phyloP scores from a whole-genome alignment of 2,113 vertebrate genomes.

The Leucoraja erinaceus region DNA sequence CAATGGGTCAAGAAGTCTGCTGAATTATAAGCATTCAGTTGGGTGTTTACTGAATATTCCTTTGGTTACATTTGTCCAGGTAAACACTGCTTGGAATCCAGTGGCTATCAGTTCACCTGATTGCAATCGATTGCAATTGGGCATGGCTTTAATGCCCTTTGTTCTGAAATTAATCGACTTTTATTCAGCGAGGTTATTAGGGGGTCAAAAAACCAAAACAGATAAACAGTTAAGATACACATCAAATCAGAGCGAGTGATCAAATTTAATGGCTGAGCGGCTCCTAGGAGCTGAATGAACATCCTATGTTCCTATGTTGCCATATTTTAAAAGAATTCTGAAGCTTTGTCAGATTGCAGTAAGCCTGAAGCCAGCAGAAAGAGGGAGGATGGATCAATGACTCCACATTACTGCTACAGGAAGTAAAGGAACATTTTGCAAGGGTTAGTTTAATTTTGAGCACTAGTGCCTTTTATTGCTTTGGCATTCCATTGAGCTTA shows the following conservation, averaged over 20 bases:
- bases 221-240: neutral
- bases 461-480: neutral
- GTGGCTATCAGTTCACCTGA: neutral
- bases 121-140: neutral
- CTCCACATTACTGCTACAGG: neutral
- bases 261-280: neutral
- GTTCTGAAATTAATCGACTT: neutral
- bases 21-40: constrained; percentile 14
- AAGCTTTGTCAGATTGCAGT: neutral
- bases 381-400: neutral
- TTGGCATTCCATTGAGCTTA: neutral
- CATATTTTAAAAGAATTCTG: neutral
- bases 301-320: neutral
- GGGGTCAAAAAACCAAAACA: neutral
- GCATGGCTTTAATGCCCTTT: neutral
- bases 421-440: neutral
- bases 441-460: neutral
- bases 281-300: neutral
- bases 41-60: neutral
- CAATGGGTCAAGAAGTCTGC: constrained; percentile 20
- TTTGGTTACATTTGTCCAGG: neutral
- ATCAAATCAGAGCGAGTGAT: neutral
- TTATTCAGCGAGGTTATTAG: neutral
- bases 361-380: neutral
- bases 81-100: neutral